A percentile compares a stretch with the other conserved stretches of the same genome.
Evolutionary conservation across 1,140 invertebrate species (phyloP).

Genomic region (Adelges cooleyi): DNA sequence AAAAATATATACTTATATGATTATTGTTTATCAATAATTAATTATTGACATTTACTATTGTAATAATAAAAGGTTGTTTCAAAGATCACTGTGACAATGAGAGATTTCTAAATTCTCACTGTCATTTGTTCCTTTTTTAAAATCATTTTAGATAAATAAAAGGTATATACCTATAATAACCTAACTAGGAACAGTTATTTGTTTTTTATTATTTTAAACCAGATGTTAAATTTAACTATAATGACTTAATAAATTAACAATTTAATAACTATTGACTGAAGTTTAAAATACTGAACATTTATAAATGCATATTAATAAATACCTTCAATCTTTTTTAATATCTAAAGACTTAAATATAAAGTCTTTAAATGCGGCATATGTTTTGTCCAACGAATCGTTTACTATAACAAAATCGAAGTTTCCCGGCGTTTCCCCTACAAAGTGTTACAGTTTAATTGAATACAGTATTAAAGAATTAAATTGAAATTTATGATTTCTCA

Average conservation of each 20-base stretch:
- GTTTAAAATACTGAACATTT: slow-evolving; percentile 11
- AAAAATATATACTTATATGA: no score
- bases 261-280: slow-evolving; percentile 7
- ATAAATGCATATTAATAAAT: not conserved
- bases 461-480: not conserved
- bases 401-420: slow-evolving; percentile 84
- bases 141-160: no score
- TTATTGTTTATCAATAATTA: no score
- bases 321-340: slow-evolving; percentile 37
- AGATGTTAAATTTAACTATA: not conserved
- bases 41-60: no score
- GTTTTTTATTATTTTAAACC: no score
- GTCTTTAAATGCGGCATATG: slow-evolving; percentile 66
- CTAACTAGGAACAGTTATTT: no score
- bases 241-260: not conserved
- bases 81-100: no score
- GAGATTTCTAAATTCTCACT: no score
- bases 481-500: slow-evolving; percentile 35
- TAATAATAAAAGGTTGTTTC: no score
- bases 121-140: no score
- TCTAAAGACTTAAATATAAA: slow-evolving; percentile 43
- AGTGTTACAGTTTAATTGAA: slow-evolving; percentile 27
- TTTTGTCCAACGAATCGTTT: slow-evolving; percentile 84
- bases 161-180: no score
- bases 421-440: slow-evolving; percentile 53